Percentiles rank a stretch among this genome's conserved stretches.
These are phyloP conservation scores for Anolis carolinensis DNA, from an alignment of 2,113 vertebrate genomes.

Conservation along the genomic window DNA sequence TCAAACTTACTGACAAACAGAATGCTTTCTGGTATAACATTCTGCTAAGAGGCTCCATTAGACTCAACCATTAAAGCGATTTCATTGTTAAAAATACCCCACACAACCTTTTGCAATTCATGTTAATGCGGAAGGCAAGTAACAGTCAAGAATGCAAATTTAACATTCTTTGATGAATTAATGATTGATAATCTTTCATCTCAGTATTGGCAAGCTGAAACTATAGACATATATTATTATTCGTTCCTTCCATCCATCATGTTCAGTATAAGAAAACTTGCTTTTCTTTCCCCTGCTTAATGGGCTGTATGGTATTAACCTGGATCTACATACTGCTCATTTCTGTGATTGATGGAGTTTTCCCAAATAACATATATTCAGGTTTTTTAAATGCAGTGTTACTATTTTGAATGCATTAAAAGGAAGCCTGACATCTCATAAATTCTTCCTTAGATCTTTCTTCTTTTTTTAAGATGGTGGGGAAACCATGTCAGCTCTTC, in stretches of 20 bases:
- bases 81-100: constrained; percentile 47
- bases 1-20: constrained; percentile 23
- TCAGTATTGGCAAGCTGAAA: constrained; percentile 70
- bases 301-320: constrained; percentile 74
- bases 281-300: constrained; percentile 71
- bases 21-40: constrained; percentile 47
- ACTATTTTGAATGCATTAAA: constrained; percentile 59
- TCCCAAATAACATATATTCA: constrained; percentile 55
- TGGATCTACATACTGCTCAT: constrained; percentile 57
- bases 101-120: constrained; percentile 31
- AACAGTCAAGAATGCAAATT: constrained; percentile 65
- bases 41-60: constrained; percentile 47
- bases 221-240: constrained; percentile 62
- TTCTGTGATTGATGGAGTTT: constrained; percentile 70
- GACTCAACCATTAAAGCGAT: constrained; percentile 52
- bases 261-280: constrained; percentile 69
- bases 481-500: constrained; percentile 22
- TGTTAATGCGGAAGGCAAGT: constrained; percentile 62
- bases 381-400: constrained; percentile 47
- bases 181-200: constrained; percentile 73
- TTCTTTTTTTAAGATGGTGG: no score
- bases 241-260: constrained; percentile 60
- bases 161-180: constrained; percentile 67
- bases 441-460: constrained; percentile 52
- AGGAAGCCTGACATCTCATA: constrained; percentile 54